Conservation (phyloP, 2,113 vertebrate genomes). For the Stictonetta naevosa region DNA sequence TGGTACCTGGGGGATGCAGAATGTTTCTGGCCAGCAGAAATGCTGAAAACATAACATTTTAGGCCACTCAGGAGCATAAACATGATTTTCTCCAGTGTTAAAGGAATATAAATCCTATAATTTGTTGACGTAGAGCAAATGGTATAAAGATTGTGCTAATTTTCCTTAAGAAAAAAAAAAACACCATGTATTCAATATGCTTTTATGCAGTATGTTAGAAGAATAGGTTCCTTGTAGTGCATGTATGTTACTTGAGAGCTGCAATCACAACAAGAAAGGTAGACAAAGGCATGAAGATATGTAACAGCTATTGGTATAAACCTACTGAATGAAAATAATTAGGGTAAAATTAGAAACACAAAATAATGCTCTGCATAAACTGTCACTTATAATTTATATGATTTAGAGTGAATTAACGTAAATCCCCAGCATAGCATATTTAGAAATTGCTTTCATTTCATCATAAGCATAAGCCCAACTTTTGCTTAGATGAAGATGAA, state of each 20-base stretch:
- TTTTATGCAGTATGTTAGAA: neutral
- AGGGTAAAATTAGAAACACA: neutral
- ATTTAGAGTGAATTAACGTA: neutral
- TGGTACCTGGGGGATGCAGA: neutral
- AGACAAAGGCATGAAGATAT: neutral
- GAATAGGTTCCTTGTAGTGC: neutral
- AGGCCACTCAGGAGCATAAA: neutral
- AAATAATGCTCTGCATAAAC: neutral
- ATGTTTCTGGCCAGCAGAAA: neutral
- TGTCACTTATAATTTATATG: neutral
- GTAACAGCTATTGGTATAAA: neutral
- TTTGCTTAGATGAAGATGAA: neutral
- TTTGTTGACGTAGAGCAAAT: neutral
- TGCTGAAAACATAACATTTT: neutral
- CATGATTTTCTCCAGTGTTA: rapidly evolving
- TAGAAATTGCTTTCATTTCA: slow-evolving; percentile 14
- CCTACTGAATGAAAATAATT: neutral
- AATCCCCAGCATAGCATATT: neutral
- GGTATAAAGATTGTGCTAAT: neutral
- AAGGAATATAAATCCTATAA: neutral
- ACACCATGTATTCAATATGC: neutral
- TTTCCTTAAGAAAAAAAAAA: neutral
- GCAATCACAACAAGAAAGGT: neutral
- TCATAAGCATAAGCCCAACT: neutral
- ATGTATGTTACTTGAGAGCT: neutral